A percentile compares a stretch with the other conserved stretches of the same genome.
Evolutionary conservation across 2,888 invertebrate genomes (phyloP).

Genomic region (Siphlonurus alternatus): DNA sequence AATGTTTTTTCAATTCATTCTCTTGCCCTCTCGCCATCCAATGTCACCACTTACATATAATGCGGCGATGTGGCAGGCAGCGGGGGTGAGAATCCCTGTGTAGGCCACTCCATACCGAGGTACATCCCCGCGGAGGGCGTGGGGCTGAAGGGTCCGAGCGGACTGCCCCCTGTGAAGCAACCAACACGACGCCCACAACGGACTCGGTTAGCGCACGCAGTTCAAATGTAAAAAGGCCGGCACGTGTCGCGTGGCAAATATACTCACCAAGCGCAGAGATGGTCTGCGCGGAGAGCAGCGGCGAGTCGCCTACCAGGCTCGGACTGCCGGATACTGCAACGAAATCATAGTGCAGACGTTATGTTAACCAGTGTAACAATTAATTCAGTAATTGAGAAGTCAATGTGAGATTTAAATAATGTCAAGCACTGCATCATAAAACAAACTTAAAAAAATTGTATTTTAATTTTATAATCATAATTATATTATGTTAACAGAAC

Average conservation of each 20-base stretch:
- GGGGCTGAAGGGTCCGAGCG: slow-evolving; percentile 8
- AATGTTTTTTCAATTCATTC: too few species aligned
- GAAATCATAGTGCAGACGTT: background rate
- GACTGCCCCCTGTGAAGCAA: slow-evolving; percentile 8
- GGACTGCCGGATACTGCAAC: slow-evolving; percentile 6
- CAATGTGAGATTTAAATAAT: too few species aligned
- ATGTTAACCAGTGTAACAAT: too few species aligned
- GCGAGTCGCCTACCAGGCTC: slow-evolving; percentile 6
- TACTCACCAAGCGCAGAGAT: background rate
- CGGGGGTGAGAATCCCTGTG: slow-evolving; percentile 8
- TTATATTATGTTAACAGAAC: too few species aligned
- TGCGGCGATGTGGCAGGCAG: slow-evolving; percentile 4
- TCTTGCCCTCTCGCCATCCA: too few species aligned
- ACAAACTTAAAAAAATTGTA: too few species aligned
- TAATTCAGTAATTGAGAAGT: too few species aligned
- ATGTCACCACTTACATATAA: background rate
- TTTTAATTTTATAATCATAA: too few species aligned
- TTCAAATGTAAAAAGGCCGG: background rate
- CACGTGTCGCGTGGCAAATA: background rate
- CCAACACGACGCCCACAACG: background rate
- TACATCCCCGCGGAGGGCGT: slow-evolving; percentile 16
- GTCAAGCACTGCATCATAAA: too few species aligned
- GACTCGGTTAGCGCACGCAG: too few species aligned
- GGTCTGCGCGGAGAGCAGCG: slow-evolving; percentile 7
- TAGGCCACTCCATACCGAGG: slow-evolving; percentile 18